phyloP scores from a whole-genome alignment of 2,113 vertebrate species.

The Myiopsitta monachus region DNA sequence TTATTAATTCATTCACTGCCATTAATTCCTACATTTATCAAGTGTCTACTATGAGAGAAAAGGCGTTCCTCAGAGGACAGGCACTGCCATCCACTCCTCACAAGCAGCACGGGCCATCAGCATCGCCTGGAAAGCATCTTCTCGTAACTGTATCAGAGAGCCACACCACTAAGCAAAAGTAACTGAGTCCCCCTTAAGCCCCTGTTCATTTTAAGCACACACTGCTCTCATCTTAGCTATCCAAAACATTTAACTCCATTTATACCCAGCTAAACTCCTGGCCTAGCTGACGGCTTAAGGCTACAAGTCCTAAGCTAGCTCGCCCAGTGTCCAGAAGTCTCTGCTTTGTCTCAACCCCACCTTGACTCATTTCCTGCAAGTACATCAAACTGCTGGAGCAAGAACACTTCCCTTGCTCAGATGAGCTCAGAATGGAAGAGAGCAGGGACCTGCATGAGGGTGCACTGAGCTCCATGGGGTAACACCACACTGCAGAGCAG shows the following conservation, averaged over 20 bases:
- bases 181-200: neutral
- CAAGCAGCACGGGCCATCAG: neutral
- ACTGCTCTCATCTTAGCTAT: neutral
- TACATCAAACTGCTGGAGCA: neutral
- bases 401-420: neutral
- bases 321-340: neutral
- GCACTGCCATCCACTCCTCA: neutral
- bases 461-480: neutral
- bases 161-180: neutral
- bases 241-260: neutral
- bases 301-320: rapidly evolving
- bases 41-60: neutral
- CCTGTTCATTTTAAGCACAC: neutral
- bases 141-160: neutral
- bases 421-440: neutral
- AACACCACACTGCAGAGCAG: neutral
- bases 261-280: neutral
- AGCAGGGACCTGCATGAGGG: neutral
- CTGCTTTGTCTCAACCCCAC: neutral
- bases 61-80: neutral
- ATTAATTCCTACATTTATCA: neutral
- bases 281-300: neutral
- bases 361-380: neutral
- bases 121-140: neutral
- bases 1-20: neutral